Evolutionary conservation across 2,888 invertebrate species (phyloP), one percentile per base, ranked within the genome.

Genomic region (Gymnoscelis rufifasciata): DNA sequence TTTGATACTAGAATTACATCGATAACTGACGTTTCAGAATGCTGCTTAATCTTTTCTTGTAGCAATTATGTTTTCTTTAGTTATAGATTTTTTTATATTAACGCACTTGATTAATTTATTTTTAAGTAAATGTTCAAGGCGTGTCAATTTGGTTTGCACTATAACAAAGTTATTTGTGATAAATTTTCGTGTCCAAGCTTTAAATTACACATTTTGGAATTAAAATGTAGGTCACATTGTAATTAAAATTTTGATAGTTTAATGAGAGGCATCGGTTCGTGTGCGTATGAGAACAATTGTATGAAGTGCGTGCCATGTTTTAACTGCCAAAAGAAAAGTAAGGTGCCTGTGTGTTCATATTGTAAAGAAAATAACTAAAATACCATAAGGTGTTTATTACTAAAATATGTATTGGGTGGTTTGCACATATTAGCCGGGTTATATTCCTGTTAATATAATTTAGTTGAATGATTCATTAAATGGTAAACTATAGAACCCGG

Each of bases 331-430:
- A 73, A 68, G 62, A 69, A 68, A 72, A 68, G 66, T 79, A 78
- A 83, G 80, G 79, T 79, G 84, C 86, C 84, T 83, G 80, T 77
- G 87, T 86, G 86, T 87, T 86, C 84, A 86, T 65, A 65, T 74
- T 70, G 59, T 62, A 68, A 69, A 59, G 59, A 71, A 65, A 66
- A 62, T 63, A 66, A 60, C 47, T 71, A 63, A 64, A 71, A 62
- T 67, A 62, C 64, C 66, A 47, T 60, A 51, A 48, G 41, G 35
- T 48, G 39, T 54, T 37, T 38, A 30, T 40, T 29, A 38, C 11
- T 28, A 27, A 28, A 19, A 38, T 29, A 30, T 14, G 11, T 42
- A 23, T 38, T 31, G 27, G 19, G 45, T 38, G 45, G 30, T 38
- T 50, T 50, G 45, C 42, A 50, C 36, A 35, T 28, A 12, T n/a